A percentile compares a stretch with the other conserved stretches of the same genome.
phyloP scores from a whole-genome alignment of 1,140 invertebrate species.

The Ylistrum balloti region DNA sequence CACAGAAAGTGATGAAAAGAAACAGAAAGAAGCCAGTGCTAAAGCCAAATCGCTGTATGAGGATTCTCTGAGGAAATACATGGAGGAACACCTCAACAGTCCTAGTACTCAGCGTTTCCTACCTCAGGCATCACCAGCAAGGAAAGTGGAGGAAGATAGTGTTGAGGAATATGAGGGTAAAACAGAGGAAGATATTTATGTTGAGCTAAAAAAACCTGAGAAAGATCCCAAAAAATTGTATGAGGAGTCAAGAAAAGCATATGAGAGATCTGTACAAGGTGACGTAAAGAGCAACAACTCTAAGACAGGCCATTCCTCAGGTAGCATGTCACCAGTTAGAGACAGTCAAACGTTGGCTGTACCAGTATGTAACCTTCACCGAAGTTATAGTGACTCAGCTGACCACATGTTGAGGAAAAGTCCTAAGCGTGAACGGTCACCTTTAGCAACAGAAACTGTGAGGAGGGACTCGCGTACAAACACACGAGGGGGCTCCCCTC shows the following conservation, averaged over 20 bases:
- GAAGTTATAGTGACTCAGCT: slow-evolving; percentile 69
- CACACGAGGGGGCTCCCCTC: not conserved
- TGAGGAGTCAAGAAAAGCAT: slow-evolving; percentile 67
- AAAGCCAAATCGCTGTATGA: slow-evolving; percentile 82
- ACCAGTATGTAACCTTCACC: slow-evolving; percentile 61
- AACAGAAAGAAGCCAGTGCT: slow-evolving; percentile 79
- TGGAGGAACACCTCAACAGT: slow-evolving; percentile 67
- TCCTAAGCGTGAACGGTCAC: slow-evolving; percentile 51
- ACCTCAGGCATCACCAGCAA: not conserved
- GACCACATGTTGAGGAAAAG: slow-evolving; percentile 57
- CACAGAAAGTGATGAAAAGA: slow-evolving; percentile 76
- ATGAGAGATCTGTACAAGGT: slow-evolving; percentile 62
- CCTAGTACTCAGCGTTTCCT: slow-evolving; percentile 41
- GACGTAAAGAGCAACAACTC: slow-evolving; percentile 2
- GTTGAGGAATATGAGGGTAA: slow-evolving; percentile 49
- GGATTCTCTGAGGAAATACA: slow-evolving; percentile 81
- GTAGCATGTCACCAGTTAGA: not conserved
- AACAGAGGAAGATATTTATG: slow-evolving; percentile 63
- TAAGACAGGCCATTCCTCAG: not conserved
- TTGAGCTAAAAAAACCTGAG: slow-evolving; percentile 51
- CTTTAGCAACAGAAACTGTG: slow-evolving; percentile 43
- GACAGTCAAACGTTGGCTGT: slow-evolving; percentile 47
- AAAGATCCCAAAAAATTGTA: slow-evolving; percentile 67
- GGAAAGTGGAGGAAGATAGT: not conserved
- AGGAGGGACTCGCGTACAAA: slow-evolving; percentile 43